These are phyloP conservation scores for Cuniculus paca DNA, from an alignment of 2,797 vertebrate genomes.

Conservation along the genomic window DNA sequence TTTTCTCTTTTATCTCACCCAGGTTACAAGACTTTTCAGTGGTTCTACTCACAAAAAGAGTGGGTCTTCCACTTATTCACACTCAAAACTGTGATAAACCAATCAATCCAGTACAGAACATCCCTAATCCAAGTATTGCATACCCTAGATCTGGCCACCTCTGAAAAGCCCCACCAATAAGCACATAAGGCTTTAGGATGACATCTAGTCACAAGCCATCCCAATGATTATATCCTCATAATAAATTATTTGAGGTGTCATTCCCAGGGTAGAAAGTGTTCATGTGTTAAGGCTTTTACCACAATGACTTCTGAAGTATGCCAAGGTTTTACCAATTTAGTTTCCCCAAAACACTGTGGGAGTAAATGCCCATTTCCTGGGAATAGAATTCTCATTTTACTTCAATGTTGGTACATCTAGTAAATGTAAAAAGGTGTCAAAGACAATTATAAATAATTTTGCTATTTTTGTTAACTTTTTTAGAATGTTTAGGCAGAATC, in stretches of 20 bases:
- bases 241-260: background rate
- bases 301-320: background rate
- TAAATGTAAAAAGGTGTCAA: background rate
- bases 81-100: no score
- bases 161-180: no score
- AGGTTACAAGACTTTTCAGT: background rate
- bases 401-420: background rate
- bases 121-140: background rate
- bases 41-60: background rate
- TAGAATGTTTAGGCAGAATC: background rate
- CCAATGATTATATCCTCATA: background rate
- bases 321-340: background rate
- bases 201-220: background rate
- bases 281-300: background rate
- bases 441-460: background rate
- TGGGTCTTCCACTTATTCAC: background rate
- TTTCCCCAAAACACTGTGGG: rapidly evolving
- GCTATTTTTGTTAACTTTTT: background rate
- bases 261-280: background rate
- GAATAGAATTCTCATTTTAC: background rate
- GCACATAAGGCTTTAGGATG: background rate
- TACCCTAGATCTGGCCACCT: no score
- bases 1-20: background rate
- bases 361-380: background rate
- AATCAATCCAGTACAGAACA: background rate